These are phyloP conservation scores for Percopsis transmontana DNA, from an alignment of 2,113 vertebrate species.

Conservation along the genomic window DNA sequence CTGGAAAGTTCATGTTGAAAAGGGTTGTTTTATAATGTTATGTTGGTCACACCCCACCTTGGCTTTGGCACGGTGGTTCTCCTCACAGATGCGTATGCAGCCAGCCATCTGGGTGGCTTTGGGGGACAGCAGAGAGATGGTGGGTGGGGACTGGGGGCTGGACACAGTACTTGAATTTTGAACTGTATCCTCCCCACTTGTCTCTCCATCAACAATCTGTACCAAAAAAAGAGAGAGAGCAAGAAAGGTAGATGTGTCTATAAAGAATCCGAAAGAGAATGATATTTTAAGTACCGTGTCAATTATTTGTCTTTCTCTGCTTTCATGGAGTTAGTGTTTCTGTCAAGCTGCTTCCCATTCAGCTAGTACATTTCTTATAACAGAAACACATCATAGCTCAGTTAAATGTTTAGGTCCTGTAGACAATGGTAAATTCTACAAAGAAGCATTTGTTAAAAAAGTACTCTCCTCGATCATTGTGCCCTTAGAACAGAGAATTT, in stretches of 20 bases:
- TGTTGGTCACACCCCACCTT: constrained; percentile 70
- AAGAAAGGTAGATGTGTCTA: background rate
- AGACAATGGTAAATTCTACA: no score
- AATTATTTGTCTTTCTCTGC: no score
- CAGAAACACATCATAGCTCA: no score
- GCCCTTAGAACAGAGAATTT: background rate
- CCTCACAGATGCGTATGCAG: constrained; percentile 82
- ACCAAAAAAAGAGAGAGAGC: background rate
- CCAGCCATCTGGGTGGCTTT: constrained; percentile 83
- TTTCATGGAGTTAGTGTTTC: background rate
- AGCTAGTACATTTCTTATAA: no score
- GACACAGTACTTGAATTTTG: constrained; percentile 24
- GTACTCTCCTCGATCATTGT: no score
- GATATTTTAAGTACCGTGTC: background rate
- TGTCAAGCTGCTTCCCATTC: no score
- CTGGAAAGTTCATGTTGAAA: background rate
- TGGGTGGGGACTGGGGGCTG: constrained; percentile 32
- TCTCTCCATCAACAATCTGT: constrained; percentile 34
- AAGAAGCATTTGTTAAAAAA: background rate
- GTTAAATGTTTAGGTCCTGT: no score
- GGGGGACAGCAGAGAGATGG: constrained; percentile 71
- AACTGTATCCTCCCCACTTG: constrained; percentile 28
- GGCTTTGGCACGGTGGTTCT: constrained; percentile 80
- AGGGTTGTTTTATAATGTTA: no score
- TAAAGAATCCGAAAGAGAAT: background rate